Percentiles rank a stretch among this genome's conserved stretches.
phyloP scores from a whole-genome alignment of 1,140 invertebrate genomes.

The Panulirus ornatus region DNA sequence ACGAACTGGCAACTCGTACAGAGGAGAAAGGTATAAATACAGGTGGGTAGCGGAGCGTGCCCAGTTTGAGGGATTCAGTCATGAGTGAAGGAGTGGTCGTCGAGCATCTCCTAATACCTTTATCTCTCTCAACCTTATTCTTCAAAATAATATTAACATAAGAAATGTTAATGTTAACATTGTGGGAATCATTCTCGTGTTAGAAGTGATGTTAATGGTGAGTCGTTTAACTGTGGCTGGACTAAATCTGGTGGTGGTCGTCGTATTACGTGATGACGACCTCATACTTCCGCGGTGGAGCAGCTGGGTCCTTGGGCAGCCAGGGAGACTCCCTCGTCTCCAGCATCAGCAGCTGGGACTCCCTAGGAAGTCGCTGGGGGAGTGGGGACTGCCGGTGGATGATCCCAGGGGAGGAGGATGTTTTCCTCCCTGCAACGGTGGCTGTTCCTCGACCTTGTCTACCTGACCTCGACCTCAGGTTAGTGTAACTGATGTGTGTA shows the following conservation, averaged over 20 bases:
- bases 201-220: not conserved
- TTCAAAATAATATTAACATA: too few species aligned
- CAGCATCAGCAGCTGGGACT: slow-evolving; percentile 25
- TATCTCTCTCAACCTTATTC: too few species aligned
- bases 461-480: slow-evolving; percentile 59
- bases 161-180: too few species aligned
- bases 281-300: slow-evolving; percentile 7
- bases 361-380: not conserved
- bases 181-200: too few species aligned
- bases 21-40: not conserved
- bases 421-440: slow-evolving; percentile 45
- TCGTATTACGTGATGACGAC: not conserved
- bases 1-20: not conserved
- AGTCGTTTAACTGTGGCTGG: not conserved
- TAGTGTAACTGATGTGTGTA: too few species aligned
- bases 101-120: not conserved
- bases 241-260: not conserved
- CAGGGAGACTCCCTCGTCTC: slow-evolving; percentile 26
- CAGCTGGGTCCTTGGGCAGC: not conserved
- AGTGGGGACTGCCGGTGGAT: not conserved
- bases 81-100: not conserved
- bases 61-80: slow-evolving; percentile 20
- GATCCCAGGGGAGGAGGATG: slow-evolving; percentile 35
- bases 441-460: slow-evolving; percentile 39
- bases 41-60: slow-evolving; percentile 10